Conservation (phyloP, 1,140 invertebrate genomes). For the Chionoecetes opilio region DNA sequence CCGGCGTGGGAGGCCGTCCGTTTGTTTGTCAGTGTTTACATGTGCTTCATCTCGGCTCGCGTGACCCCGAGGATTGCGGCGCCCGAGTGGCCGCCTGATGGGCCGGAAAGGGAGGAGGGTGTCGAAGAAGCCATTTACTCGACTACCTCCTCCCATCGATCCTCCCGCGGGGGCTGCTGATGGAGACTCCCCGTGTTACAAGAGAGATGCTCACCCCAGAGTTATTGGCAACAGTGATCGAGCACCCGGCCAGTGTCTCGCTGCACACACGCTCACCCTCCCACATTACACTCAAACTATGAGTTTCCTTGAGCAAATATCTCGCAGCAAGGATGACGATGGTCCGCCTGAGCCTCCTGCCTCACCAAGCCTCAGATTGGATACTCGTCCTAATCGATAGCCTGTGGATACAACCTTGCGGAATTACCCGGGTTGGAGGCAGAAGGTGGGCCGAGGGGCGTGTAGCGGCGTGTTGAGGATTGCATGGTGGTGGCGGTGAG, state of each 20-base stretch:
- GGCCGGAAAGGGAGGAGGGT: not conserved
- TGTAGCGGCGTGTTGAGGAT: constrained; percentile 2
- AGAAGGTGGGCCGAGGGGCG: not conserved
- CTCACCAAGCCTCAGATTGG: constrained; percentile 37
- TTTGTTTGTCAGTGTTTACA: constrained; percentile 30
- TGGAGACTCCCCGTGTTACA: constrained; percentile 51
- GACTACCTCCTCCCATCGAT: constrained; percentile 14
- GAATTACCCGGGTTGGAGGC: not conserved
- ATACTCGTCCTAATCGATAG: constrained; percentile 40
- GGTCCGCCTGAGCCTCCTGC: not conserved
- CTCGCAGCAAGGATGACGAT: constrained; percentile 17
- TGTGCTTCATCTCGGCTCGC: not conserved
- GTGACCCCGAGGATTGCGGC: not conserved
- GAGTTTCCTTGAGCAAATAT: constrained; percentile 46
- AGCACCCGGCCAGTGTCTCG: constrained; percentile 47
- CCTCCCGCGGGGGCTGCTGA: constrained; percentile 28
- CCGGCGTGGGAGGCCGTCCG: not conserved
- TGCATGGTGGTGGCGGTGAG: constrained; percentile 33
- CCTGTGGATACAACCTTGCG: not conserved
- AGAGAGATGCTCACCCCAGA: constrained; percentile 55
- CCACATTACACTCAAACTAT: constrained; percentile 39
- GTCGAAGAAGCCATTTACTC: constrained; percentile 19
- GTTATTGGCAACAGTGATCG: constrained; percentile 64
- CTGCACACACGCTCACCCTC: constrained; percentile 55
- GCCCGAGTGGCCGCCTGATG: not conserved